phyloP scores from a whole-genome alignment of 2,888 invertebrate genomes.

The Polyommatus icarus region DNA sequence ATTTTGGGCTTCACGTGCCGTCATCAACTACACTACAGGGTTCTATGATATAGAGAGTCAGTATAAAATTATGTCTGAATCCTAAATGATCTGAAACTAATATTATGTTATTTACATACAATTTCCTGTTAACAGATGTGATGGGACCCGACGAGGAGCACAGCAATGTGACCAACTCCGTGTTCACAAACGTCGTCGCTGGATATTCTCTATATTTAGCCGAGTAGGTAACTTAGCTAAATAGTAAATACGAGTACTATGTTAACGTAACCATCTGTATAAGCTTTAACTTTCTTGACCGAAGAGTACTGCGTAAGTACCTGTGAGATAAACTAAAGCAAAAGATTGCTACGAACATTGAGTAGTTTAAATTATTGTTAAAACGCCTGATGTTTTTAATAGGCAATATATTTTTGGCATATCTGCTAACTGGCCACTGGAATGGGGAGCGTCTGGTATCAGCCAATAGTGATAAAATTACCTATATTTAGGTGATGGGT shows the following conservation, averaged over 20 bases:
- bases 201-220: conserved; percentile 80
- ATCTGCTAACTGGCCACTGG: background rate
- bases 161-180: conserved; percentile 78
- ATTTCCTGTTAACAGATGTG: conserved; percentile 63
- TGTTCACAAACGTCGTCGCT: conserved; percentile 81
- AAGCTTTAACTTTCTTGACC: no score
- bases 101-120: background rate
- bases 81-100: background rate
- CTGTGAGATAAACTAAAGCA: background rate
- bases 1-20: conserved; percentile 80
- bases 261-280: no score
- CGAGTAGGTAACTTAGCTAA: conserved; percentile 59
- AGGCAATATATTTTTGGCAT: background rate
- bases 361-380: background rate
- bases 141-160: conserved; percentile 85
- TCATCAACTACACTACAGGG: conserved; percentile 69
- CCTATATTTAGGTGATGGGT: background rate
- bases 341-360: background rate
- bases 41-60: conserved; percentile 76
- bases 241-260: no score
- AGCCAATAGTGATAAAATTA: no score
- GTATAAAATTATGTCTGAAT: conserved; percentile 34
- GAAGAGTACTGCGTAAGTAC: background rate
- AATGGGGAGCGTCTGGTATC: background rate
- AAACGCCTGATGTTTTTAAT: background rate